Evolutionary conservation across 2,113 vertebrate genomes (phyloP), one percentile per base, ranked within the genome.

Genomic region (Syrmaticus mikado): DNA sequence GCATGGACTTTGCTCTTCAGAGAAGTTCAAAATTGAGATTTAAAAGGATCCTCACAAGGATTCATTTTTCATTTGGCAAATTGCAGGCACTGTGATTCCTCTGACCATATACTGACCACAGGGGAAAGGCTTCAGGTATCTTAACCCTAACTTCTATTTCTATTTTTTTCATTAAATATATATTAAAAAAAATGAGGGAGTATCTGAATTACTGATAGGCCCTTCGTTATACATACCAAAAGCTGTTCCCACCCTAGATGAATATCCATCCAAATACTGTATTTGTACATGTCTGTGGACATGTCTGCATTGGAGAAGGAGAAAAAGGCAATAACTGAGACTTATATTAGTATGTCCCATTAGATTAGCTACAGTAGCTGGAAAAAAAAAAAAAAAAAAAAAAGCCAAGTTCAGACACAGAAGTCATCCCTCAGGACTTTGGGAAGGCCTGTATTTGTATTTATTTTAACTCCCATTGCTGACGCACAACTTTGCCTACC

Each of bases 381-480:
- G 20, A 1, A 48, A 10, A 43, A 1, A 43, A 8, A 43, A 38
- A 2, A 24, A 11, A 55, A 1, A 43, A 10, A 43, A 34, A 2
- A 24, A 12, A 55, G 3, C 3, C 25, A 50, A 28, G 13, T 82
- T 27, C 19, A 34, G 24, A 32, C 46, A 78, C 13, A 77, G 34
- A 45, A 55, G 8, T 55, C 0, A 60, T 50, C 77, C 16, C 75
- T 71, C 16, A 70, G 4, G 11, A 19, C 82, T 83, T 71, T 3
- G 7, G 20, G 52, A 79, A 48, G 75, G 20, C 21, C 20, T 2
- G 0, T 45, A 36, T 65, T 84, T 61, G 12, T 66, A 68, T 68
- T 86, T 46, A 50, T 64, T 85, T 90, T 75, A 77, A 45, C 12
- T 48, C 22, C 52, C 9, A 10, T 74, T 87, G 87, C 45, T 71